Evolutionary conservation across 2,797 vertebrate species (phyloP).

Genomic region (Bucorvus abyssinicus): DNA sequence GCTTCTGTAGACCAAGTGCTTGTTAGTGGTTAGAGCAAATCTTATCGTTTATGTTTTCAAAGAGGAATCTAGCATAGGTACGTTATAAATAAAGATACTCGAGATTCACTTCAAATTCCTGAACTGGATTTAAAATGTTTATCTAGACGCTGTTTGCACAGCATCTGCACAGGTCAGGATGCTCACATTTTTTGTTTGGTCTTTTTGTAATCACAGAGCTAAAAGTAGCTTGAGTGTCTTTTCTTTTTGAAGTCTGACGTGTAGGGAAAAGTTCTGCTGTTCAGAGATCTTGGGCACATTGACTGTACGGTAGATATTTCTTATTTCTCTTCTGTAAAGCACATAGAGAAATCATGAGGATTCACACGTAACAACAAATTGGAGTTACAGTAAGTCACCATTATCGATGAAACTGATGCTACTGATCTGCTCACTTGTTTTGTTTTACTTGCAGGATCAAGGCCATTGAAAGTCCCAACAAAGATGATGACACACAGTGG

Average conservation of each 20-base stretch:
- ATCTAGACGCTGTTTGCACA: not conserved
- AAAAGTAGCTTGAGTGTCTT: not conserved
- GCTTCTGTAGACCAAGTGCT: not conserved
- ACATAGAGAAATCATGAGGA: not conserved
- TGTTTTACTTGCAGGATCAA: conserved; percentile 86
- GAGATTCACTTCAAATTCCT: not conserved
- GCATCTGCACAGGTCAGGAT: not conserved
- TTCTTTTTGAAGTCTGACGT: not conserved
- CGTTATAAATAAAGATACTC: not conserved
- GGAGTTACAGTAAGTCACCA: not conserved
- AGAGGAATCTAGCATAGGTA: not conserved
- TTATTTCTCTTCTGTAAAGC: not conserved
- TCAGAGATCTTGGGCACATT: not conserved
- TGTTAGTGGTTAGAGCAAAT: not conserved
- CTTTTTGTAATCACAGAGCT: not conserved
- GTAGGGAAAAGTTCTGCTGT: not conserved
- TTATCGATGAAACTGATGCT: not conserved
- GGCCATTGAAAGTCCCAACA: conserved; percentile 94
- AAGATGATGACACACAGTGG: conserved; percentile 98
- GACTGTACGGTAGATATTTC: not conserved
- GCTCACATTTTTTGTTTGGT: not conserved
- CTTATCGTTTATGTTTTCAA: not conserved
- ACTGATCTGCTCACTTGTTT: not conserved
- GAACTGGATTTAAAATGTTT: not conserved
- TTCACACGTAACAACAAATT: not conserved